Base-by-base conservation (phyloP, 2,797 vertebrate genomes). In the Huso huso region DNA sequence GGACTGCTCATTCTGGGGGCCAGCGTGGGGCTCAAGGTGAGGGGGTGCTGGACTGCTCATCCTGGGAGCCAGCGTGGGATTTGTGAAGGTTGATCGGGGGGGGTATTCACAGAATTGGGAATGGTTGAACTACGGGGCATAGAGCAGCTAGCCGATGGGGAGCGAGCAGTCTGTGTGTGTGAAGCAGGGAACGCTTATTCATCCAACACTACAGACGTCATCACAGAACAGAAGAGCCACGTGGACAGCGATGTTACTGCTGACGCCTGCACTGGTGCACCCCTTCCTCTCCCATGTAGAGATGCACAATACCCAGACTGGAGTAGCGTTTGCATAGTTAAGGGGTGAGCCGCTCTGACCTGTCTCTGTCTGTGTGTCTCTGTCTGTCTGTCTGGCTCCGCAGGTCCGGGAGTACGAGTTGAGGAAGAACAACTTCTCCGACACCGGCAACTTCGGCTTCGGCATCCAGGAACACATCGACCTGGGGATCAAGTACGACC, bases 381-480 rank as follows among this genome's bases (percentile, higher is more conserved):
- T n/a, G n/a, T n/a, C n/a, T 1, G 1, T 37, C 1, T 37, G 1
- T 18, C 15, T 18, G 15, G 15, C 23, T 37, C 23, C 23, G 23
- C 77, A 99, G 97, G 97, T 99, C 81, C 91, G 97, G 3, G 95
- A 99, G 80, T 99, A 99, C 1, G 96, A 99, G 77, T 72, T 99
- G 86, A 93, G 95, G 49, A 99, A 97, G 86, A 98, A 96, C 82
- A 99, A 98, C 88, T 99, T 99, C 84, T 99, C 97, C 0, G 95
- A 99, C 70, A 99, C 95, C 0, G 96, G 96, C 63, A 99, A 99
- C 90, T 99, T 99, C 4, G 97, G 96, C 72, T 99, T 99, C 74
- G 97, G 96, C 9, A 99, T 99, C 87, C 96, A 99, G 88, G 96
- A 99, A 65, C 96, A 99, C 85, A 99, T 99, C 1, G 97, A 99